Base-by-base conservation (phyloP, 2,888 invertebrate species). In the Drosophila sordidapex region DNA sequence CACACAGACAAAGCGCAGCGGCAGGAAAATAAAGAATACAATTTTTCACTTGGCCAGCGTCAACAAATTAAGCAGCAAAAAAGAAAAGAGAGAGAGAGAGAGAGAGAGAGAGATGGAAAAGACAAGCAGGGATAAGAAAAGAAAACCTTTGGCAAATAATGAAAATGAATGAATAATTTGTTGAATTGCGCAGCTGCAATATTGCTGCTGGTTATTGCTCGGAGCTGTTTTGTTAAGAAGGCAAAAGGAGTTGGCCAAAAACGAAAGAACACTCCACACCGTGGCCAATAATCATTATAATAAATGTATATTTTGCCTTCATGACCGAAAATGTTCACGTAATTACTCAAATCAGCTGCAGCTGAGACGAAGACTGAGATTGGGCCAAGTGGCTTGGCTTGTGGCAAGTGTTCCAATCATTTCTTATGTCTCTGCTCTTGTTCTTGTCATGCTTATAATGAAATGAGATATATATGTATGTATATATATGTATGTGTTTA, bases 161-260 rank as follows among this genome's bases (percentile, higher is more conserved):
- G 74, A 74, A 81, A 83, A 79, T 79, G 69, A 79, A 82, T 82
- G 79, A 83, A 82, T 76, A 76, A 83, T 83, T 76, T 76, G 70
- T 66, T 59, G 66, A 80, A 70, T 81, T 76, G 70, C 64, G 40
- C 83, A 76, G 77, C 70, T 82, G 74, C 58, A 76, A 69, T 76
- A 57, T 70, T 52, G 61, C 59, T 71, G 51, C 6, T 11, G 51
- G 11, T 59, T 63, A 51, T 52, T 35, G 53, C 43, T 36, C 38
- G 46, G 2, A n/a, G 21, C 25, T 36, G 43, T 49, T 49, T 43
- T 21, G 40, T 31, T 8, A 29, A n/a, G 8, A n/a, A 1, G 13
- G 8, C 15, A 21, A 29, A 56, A 40, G 40, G 13, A 56, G 40
- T 31, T 56, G 40, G 15, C 8, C 3, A 8, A 31, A 18, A 15